Evolutionary conservation across 2,113 vertebrate genomes (phyloP), one percentile per base, ranked within the genome.

Genomic region (Aegithalos caudatus): DNA sequence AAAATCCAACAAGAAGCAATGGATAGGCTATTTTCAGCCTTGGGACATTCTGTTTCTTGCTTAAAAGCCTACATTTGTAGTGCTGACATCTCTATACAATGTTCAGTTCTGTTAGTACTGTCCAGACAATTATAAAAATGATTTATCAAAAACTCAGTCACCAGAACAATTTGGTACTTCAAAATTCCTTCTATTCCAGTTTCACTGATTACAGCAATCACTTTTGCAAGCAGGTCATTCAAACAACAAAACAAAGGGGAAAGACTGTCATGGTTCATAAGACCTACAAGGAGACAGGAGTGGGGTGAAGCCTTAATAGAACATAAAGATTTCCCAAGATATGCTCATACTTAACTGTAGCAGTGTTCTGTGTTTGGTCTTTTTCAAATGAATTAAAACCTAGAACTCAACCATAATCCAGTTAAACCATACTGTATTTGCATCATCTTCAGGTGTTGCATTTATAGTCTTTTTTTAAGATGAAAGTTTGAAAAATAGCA

Each of bases 111-210:
- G 83, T 79, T 94, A 56, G 56, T 37, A 40, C 92, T 95, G 96
- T 95, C 96, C 86, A 96, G 61, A 81, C 84, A 96, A 96, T 94
- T 97, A 95, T n/a, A 92, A 91, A 95, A 92, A 94, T 88, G 61
- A 88, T 83, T 94, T 86, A 84, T 96, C 96, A 96, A 81, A 95
- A 96, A 95, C 35, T 54, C 83, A 97, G 86, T 90, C 96, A 96
- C 76, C 86, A 72, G 88, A 91, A 96, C 64, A 87, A 77, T 70
- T 69, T 79, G 64, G 57, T 77, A 72, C 54, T 89, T 96, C 51
- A 72, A 72, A 57, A 85, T 92, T 88, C 77, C 66, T 74, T 79
- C 84, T 62, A 54, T 84, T 80, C 61, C 73, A 79, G 50, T 47
- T 90, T 72, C 47, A 56, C 56, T 80, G 77, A 96, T 92, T 93